Evolutionary conservation across 2,113 vertebrate genomes (phyloP).

Genomic region (Noctilio leporinus): DNA sequence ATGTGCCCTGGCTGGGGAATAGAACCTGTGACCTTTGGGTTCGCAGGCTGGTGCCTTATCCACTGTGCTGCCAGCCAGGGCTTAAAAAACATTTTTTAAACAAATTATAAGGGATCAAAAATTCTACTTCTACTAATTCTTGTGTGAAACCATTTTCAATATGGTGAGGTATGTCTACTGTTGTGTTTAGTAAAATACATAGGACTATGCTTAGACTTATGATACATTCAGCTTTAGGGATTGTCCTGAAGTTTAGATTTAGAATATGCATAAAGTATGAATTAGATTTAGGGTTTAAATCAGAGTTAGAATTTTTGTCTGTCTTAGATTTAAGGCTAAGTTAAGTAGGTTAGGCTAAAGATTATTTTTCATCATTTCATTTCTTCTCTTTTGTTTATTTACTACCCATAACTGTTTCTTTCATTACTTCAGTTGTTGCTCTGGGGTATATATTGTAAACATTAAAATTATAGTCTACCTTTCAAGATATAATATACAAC

Average conservation of each 20-base stretch:
- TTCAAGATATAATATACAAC: background rate
- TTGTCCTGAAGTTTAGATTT: background rate
- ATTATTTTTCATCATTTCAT: background rate
- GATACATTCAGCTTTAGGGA: background rate
- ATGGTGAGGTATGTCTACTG: background rate
- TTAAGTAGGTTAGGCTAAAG: background rate
- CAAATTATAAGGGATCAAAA: background rate
- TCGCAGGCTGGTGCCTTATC: no score
- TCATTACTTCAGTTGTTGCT: background rate
- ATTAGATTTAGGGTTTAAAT: background rate
- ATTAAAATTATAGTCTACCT: background rate
- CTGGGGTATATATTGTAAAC: background rate
- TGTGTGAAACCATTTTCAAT: background rate
- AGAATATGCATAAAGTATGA: no score
- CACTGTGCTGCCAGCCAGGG: no score
- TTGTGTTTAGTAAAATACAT: background rate
- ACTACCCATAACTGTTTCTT: background rate
- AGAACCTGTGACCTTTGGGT: no score
- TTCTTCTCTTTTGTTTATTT: background rate
- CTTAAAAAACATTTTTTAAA: background rate
- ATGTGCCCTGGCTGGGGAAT: no score
- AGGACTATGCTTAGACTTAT: background rate
- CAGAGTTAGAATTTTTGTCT: background rate
- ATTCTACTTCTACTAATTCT: background rate
- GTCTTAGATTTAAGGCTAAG: background rate